Conservation (phyloP, 1,140 invertebrate species). For the Olivierus martensii region DNA sequence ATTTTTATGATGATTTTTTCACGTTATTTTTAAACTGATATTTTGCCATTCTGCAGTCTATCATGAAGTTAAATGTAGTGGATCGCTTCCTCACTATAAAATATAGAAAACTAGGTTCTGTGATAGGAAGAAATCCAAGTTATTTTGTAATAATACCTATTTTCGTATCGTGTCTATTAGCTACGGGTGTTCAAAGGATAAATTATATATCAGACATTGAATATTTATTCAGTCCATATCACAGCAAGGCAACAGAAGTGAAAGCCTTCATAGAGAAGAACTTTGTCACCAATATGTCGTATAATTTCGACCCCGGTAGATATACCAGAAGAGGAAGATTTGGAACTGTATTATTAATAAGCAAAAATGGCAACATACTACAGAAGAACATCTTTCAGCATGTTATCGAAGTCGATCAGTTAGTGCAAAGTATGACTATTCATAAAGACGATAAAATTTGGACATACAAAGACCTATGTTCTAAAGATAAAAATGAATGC, state of each 20-base stretch:
- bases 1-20: no score
- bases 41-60: no score
- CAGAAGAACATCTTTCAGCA: conserved; percentile 60
- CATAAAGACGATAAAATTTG: conserved; percentile 9
- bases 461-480: conserved; percentile 60
- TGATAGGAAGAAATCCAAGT: conserved; percentile 62
- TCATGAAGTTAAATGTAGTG: conserved; percentile 20
- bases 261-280: conserved; percentile 52
- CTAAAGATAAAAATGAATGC: conserved; percentile 62
- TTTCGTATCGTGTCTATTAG: conserved; percentile 57
- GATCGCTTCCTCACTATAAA: conserved; percentile 36
- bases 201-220: conserved; percentile 81
- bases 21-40: no score
- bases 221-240: conserved; percentile 78
- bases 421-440: conserved; percentile 59
- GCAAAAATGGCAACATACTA: conserved; percentile 70
- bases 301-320: conserved; percentile 17
- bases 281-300: conserved; percentile 16
- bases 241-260: conserved; percentile 54
- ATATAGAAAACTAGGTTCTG: conserved; percentile 62
- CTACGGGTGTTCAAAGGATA: conserved; percentile 71
- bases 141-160: conserved; percentile 78
- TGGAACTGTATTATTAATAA: conserved; percentile 62
- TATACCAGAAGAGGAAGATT: conserved; percentile 78
- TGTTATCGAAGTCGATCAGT: conserved; percentile 51